Conservation (phyloP, 2,888 invertebrate genomes). For the Lithosia quadra region DNA sequence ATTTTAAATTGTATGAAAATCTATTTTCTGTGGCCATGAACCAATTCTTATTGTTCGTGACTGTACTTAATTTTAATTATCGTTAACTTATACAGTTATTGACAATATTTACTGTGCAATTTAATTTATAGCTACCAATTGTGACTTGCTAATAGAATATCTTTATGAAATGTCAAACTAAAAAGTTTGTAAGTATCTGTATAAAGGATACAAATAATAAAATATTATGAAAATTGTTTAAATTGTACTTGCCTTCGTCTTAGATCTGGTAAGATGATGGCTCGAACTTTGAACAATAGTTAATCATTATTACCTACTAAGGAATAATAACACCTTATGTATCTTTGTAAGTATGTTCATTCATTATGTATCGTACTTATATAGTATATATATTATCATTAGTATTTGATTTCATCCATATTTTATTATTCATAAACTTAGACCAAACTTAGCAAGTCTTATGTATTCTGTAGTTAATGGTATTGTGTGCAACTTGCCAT, state of each 20-base stretch:
- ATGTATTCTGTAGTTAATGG: slow-evolving; percentile 43
- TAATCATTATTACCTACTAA: slow-evolving; percentile 39
- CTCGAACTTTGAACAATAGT: slow-evolving; percentile 38
- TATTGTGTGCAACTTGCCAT: slow-evolving; percentile 43
- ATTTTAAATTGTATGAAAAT: slow-evolving; percentile 12
- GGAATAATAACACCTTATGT: slow-evolving; percentile 25
- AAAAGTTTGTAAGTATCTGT: slow-evolving; percentile 39
- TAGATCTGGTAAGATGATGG: slow-evolving; percentile 29
- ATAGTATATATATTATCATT: background rate
- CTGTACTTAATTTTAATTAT: slow-evolving; percentile 53
- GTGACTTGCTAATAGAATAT: slow-evolving; percentile 44
- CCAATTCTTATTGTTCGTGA: slow-evolving; percentile 56
- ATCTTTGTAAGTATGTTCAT: slow-evolving; percentile 26
- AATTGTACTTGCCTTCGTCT: slow-evolving; percentile 32
- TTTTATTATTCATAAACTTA: slow-evolving; percentile 20
- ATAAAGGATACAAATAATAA: slow-evolving; percentile 31
- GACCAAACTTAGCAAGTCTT: slow-evolving; percentile 64
- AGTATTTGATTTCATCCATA: slow-evolving; percentile 24
- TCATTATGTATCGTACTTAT: background rate
- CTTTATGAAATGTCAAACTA: slow-evolving; percentile 34
- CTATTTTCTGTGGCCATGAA: slow-evolving; percentile 23
- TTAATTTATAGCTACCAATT: slow-evolving; percentile 51
- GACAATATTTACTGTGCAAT: slow-evolving; percentile 59
- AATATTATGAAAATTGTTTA: slow-evolving; percentile 33
- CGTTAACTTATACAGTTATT: slow-evolving; percentile 42